Evolutionary conservation across 2,797 vertebrate genomes (phyloP).

Genomic region (Remorina albescens): DNA sequence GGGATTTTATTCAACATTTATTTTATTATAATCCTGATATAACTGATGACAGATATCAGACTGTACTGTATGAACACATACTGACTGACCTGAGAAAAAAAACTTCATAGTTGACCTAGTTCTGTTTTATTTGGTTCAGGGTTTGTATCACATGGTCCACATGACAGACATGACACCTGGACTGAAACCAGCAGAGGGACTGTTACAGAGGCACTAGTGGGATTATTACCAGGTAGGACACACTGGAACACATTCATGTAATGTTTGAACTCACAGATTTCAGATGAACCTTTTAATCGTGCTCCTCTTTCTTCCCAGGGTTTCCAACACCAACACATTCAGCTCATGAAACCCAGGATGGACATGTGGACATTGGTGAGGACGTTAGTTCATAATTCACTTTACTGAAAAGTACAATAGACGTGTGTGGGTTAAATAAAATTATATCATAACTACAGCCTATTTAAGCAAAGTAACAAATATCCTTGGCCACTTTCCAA

Average conservation of each 20-base stretch:
- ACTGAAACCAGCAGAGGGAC: conserved; percentile 16
- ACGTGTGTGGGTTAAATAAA: too few relatives aligned
- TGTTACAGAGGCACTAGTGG: neutral
- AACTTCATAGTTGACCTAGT: too few relatives aligned
- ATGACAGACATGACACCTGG: conserved; percentile 8
- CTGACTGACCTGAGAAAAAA: neutral
- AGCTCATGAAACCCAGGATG: neutral
- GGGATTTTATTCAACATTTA: neutral
- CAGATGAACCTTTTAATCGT: neutral
- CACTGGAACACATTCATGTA: neutral
- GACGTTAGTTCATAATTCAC: conserved; percentile 36
- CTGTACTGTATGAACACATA: neutral
- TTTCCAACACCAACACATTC: conserved; percentile 19
- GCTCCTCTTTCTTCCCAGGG: conserved; percentile 18
- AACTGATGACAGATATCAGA: neutral
- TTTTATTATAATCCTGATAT: neutral
- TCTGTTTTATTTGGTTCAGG: conserved; percentile 29
- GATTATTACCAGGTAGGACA: conserved; percentile 47
- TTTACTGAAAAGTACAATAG: too few relatives aligned
- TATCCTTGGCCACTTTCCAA: too few relatives aligned
- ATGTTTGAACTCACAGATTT: neutral
- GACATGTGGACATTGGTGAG: neutral
- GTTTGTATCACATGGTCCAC: conserved; percentile 29
- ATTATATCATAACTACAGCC: too few relatives aligned
- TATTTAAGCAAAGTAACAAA: too few relatives aligned